These are phyloP conservation scores for Perca fluviatilis DNA, from an alignment of 2,113 vertebrate species.

Conservation along the genomic window DNA sequence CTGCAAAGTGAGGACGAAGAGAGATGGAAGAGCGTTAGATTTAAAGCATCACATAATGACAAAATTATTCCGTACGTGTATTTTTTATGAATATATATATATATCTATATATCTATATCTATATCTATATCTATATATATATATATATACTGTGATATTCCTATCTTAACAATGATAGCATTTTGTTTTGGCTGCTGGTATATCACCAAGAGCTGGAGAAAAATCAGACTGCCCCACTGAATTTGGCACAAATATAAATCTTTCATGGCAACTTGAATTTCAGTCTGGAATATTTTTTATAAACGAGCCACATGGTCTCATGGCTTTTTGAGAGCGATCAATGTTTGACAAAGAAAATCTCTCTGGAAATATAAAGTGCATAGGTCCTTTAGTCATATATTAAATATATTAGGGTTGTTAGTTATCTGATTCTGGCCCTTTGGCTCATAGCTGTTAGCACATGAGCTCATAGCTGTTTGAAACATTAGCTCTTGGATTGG, in stretches of 20 bases:
- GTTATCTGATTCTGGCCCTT: neutral
- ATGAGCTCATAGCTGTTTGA: constrained; percentile 55
- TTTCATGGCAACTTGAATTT: constrained; percentile 54
- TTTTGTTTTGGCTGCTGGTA: neutral
- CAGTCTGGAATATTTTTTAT: constrained; percentile 65
- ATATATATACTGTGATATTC: neutral
- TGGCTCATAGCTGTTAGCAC: constrained; percentile 18
- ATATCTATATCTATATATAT: too few species aligned
- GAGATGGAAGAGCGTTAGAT: neutral
- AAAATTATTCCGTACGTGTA: neutral
- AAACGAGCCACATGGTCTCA: constrained; percentile 55
- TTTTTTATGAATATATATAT: neutral
- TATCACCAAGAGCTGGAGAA: neutral
- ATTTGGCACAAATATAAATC: constrained; percentile 26
- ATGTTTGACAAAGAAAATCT: neutral
- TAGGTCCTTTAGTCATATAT: neutral
- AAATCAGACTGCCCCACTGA: constrained; percentile 8
- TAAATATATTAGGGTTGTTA: neutral
- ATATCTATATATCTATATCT: too few species aligned
- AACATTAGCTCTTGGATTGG: constrained; percentile 31
- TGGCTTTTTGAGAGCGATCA: neutral
- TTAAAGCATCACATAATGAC: neutral
- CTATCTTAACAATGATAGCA: neutral
- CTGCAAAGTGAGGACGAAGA: constrained; percentile 59
- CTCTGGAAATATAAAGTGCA: neutral